Conservation (phyloP, 2,888 invertebrate species). For the Cosmorhoe ocellata region DNA sequence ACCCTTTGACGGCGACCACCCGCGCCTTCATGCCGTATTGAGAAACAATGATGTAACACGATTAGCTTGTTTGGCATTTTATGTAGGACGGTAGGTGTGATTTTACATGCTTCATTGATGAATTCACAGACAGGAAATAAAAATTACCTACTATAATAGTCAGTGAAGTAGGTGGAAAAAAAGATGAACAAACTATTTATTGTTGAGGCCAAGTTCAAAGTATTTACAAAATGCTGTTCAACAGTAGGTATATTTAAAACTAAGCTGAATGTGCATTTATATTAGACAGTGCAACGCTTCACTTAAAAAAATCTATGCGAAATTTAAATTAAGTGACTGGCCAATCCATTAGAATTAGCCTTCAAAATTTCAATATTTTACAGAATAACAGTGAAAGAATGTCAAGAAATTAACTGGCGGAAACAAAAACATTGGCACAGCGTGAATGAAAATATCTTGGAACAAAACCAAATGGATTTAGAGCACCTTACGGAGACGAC, state of each 20-base stretch:
- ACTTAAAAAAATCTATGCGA: background rate
- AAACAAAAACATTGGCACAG: conserved; percentile 19
- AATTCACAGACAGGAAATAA: conserved; percentile 13
- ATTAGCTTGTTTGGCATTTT: conserved; percentile 18
- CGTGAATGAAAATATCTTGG: conserved; percentile 27
- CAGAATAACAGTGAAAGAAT: conserved; percentile 1
- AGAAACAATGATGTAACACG: conserved; percentile 32
- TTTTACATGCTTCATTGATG: conserved; percentile 13
- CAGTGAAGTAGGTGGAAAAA: background rate
- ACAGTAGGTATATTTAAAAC: background rate
- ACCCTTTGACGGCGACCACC: conserved; percentile 46
- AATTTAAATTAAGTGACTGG: background rate
- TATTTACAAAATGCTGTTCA: conserved; percentile 4
- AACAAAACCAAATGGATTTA: conserved; percentile 30
- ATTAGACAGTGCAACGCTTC: background rate
- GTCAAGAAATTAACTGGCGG: conserved; percentile 14
- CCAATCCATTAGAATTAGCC: background rate
- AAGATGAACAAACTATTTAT: conserved; percentile 1
- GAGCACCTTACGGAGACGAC: conserved; percentile 26
- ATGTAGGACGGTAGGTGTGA: conserved; percentile 17
- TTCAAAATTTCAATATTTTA: conserved; percentile 2
- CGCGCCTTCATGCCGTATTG: conserved; percentile 38
- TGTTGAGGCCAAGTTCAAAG: conserved; percentile 13
- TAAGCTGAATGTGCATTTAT: background rate
- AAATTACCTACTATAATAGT: background rate